These are phyloP conservation scores for Drosophila aff. DNA, from an alignment of 1,140 invertebrate genomes.

Conservation along the genomic window DNA sequence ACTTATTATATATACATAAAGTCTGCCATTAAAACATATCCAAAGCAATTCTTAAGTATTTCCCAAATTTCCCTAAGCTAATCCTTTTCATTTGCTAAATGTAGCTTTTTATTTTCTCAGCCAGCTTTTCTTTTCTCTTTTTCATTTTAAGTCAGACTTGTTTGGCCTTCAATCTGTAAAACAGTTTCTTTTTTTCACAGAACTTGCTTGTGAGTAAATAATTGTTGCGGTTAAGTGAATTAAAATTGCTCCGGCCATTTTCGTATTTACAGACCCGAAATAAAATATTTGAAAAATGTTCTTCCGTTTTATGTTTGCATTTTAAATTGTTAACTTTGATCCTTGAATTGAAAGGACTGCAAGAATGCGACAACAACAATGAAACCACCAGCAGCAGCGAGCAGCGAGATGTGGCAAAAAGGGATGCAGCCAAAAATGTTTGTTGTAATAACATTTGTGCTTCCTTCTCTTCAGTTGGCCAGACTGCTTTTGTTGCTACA, in stretches of 20 bases:
- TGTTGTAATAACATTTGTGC: slow-evolving; percentile 48
- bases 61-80: too few relatives aligned
- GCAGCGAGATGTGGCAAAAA: neutral
- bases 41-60: neutral
- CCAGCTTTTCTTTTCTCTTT: slow-evolving; percentile 7
- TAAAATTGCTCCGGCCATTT: slow-evolving; percentile 30
- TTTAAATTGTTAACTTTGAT: slow-evolving; percentile 40
- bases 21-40: neutral
- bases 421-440: slow-evolving; percentile 27
- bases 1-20: too few relatives aligned
- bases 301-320: slow-evolving; percentile 31
- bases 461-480: slow-evolving; percentile 30
- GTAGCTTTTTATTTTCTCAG: slow-evolving; percentile 5
- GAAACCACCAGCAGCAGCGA: neutral
- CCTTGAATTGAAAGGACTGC: slow-evolving; percentile 27
- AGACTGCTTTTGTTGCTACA: slow-evolving; percentile 52
- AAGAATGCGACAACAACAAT: slow-evolving; percentile 14
- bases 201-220: slow-evolving; percentile 45
- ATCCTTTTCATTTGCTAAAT: slow-evolving; percentile 7
- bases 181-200: neutral
- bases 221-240: slow-evolving; percentile 52
- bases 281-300: slow-evolving; percentile 29
- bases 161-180: slow-evolving; percentile 1
- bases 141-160: slow-evolving; percentile 5
- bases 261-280: slow-evolving; percentile 39